Evolutionary conservation across 2,888 invertebrate species (phyloP).

Genomic region (Antheraea assamensis): DNA sequence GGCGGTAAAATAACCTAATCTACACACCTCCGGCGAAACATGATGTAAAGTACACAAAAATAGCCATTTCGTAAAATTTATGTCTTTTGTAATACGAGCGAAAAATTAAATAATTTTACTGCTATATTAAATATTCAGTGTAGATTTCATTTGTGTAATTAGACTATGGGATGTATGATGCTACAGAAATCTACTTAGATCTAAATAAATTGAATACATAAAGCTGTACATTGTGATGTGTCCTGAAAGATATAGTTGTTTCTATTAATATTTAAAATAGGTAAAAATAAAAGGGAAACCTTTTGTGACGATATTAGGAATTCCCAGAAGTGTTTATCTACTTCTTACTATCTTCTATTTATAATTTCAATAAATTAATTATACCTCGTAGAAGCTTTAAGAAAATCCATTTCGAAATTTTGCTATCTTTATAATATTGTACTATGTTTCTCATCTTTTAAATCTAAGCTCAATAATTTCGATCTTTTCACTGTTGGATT

Average conservation of each 20-base stretch:
- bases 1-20: constrained; percentile 33
- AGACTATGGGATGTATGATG: not conserved
- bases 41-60: constrained; percentile 24
- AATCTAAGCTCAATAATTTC: not conserved
- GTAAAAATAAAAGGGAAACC: not conserved
- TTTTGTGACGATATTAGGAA: not conserved
- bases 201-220: not conserved
- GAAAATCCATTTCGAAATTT: not conserved
- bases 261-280: not conserved
- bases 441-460: not conserved
- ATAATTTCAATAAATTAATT: not conserved
- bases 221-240: not conserved
- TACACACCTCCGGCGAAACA: constrained; percentile 30
- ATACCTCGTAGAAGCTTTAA: not conserved
- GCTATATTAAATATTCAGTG: not conserved
- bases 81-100: not conserved
- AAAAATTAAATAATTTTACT: not conserved
- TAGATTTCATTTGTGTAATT: not conserved
- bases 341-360: not conserved
- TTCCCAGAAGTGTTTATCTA: not conserved
- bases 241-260: not conserved
- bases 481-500: not conserved
- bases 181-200: not conserved
- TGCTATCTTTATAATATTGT: not conserved
- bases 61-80: constrained; percentile 18